Base-by-base conservation (phyloP, 2,888 invertebrate species). In the Drosophila acutilabella region DNA sequence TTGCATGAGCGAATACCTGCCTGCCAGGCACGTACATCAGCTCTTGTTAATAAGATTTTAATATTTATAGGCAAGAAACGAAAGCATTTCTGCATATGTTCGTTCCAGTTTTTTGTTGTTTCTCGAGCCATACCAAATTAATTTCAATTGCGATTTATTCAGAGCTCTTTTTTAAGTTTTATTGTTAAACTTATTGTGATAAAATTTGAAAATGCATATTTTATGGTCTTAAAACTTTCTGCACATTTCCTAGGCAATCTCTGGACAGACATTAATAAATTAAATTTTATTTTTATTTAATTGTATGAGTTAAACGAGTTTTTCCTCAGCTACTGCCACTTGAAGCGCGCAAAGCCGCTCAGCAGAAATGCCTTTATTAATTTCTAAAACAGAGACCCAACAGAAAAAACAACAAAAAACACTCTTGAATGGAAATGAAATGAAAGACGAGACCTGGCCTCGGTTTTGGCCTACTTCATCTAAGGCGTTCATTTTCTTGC, bases 1-100 rank as follows among this genome's bases (percentile, higher is more conserved):
- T 44, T 61, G 67, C 71, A 71, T 62, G 58, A 67, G 36, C 71
- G 66, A 74, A 56, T 61, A 20, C 57, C 18, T 16, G 23, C 10
- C 18, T 16, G 41, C 40, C 54, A 26, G 33, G 41, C 64, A 75
- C 78, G 74, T 66, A 76, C 26, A 44, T 20, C 42, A 40, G 48
- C 20, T 74, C 54, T 45, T 61, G 53, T 84, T 76, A 81, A 87
- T 78, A 72, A 62, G 85, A 75, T 83, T 84, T 83, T 84, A 87
- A 83, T 87, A 83, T 83, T 84, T 79, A 87, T 87, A 71, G 74
- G 45, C 38, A 57, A 20, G 38, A 36, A 14, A n/a, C 23, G 13
- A 47, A 57, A 44, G 30, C 18, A 36, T 11, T 36, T 20, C 33
- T 11, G 20, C 57, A 56, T 33, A 36, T 45, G 45, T 30, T 30